Evolutionary conservation across 2,113 vertebrate genomes (phyloP).

Genomic region (Urocynchramus pylzowi): DNA sequence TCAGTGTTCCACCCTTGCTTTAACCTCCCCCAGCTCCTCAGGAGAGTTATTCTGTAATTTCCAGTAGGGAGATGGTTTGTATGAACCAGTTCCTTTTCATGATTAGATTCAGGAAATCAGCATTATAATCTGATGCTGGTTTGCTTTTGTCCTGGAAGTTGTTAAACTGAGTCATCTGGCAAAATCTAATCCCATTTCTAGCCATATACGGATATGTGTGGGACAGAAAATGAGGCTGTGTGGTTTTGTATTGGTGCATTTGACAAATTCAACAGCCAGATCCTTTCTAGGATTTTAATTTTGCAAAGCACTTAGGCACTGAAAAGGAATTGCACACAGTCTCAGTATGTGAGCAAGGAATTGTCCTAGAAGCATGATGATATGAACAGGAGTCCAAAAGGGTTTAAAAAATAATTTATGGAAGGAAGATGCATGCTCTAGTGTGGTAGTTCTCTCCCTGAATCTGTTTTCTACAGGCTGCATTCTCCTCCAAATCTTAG

Average conservation of each 20-base stretch:
- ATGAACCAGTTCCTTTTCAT: constrained; percentile 55
- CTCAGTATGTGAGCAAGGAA: background rate
- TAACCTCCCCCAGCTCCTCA: background rate
- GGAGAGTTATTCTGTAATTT: constrained; percentile 70
- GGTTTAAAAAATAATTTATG: background rate
- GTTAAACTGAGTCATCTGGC: constrained; percentile 52
- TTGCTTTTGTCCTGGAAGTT: constrained; percentile 44
- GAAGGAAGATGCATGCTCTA: background rate
- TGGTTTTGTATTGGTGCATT: background rate
- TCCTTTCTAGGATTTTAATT: constrained; percentile 14
- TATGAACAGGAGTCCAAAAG: background rate
- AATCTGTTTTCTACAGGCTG: background rate
- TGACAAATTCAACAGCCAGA: background rate
- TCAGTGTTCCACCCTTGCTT: background rate
- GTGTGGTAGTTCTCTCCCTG: background rate
- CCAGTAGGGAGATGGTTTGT: constrained; percentile 72
- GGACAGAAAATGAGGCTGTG: background rate
- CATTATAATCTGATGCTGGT: constrained; percentile 25
- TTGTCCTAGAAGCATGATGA: background rate
- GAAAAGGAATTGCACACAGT: background rate
- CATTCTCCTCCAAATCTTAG: background rate
- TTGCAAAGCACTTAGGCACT: background rate
- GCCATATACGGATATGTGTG: constrained; percentile 11
- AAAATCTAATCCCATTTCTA: constrained; percentile 23
- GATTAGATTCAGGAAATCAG: constrained; percentile 47